A percentile compares a stretch with the other conserved stretches of the same genome.
Evolutionary conservation across 2,888 invertebrate species (phyloP).

Genomic region (Pristionchus japonicus): DNA sequence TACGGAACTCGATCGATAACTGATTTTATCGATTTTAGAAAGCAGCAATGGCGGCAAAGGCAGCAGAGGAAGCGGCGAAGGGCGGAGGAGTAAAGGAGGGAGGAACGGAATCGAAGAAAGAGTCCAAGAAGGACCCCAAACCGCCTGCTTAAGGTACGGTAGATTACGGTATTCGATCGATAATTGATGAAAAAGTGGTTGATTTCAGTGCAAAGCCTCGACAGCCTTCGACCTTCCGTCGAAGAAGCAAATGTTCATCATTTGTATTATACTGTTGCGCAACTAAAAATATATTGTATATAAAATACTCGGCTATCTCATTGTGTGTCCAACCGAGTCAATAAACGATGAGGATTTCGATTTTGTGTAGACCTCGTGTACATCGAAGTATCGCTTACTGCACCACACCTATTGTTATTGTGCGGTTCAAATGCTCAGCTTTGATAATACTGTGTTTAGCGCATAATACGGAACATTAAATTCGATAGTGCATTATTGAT

Average conservation of each 20-base stretch:
- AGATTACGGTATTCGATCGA: too few relatives aligned
- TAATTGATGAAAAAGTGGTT: neutral
- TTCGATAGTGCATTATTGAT: too few relatives aligned
- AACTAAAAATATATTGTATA: neutral
- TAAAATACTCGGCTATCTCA: neutral
- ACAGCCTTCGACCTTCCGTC: neutral
- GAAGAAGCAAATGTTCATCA: conserved; percentile 12
- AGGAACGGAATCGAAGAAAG: neutral
- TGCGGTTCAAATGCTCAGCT: too few relatives aligned
- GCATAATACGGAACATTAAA: too few relatives aligned
- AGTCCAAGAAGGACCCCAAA: neutral
- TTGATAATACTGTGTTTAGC: too few relatives aligned
- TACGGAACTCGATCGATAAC: neutral
- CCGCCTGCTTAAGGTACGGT: neutral
- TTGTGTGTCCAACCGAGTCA: neutral
- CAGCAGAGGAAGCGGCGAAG: neutral
- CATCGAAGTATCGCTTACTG: too few relatives aligned
- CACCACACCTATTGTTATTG: too few relatives aligned
- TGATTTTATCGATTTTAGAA: neutral
- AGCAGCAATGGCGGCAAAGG: neutral
- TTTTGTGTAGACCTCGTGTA: neutral
- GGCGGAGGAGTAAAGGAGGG: neutral
- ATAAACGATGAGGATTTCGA: neutral
- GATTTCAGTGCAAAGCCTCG: neutral
- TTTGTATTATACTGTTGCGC: neutral